These are phyloP conservation scores for Pseudorectes ferrugineus DNA, from an alignment of 2,113 vertebrate species.

Conservation along the genomic window DNA sequence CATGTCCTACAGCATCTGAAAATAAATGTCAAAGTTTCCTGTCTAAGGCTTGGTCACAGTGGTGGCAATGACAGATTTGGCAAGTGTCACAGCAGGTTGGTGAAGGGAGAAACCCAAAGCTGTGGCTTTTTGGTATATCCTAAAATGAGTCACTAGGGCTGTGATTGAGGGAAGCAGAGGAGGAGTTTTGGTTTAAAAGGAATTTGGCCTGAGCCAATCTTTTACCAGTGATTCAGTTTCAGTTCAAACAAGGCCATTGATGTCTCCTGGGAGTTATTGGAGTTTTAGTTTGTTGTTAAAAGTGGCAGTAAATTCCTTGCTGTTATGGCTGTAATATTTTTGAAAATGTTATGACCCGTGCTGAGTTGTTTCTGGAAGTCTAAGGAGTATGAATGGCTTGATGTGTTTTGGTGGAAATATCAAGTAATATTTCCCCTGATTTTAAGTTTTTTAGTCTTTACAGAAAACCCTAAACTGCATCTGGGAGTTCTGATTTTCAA, in stretches of 20 bases:
- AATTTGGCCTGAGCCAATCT: not conserved
- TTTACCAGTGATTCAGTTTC: not conserved
- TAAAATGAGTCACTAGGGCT: not conserved
- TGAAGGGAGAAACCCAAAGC: not conserved
- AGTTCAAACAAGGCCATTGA: not conserved
- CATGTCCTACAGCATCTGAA: not conserved
- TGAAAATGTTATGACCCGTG: not conserved
- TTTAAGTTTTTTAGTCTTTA: not conserved
- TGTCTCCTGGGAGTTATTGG: not conserved
- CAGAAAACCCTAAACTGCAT: not conserved
- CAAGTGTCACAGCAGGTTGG: not conserved
- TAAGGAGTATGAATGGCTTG: not conserved
- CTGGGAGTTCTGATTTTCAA: not conserved
- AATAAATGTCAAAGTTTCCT: not conserved
- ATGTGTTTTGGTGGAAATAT: not conserved
- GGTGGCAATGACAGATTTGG: not conserved
- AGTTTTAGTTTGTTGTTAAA: not conserved
- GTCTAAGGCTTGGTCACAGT: accelerated
- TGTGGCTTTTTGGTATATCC: not conserved
- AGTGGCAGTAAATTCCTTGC: not conserved
- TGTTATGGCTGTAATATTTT: not conserved
- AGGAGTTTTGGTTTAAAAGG: not conserved
- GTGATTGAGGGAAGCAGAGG: not conserved
- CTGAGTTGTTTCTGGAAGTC: not conserved
- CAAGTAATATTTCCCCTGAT: not conserved